Percentiles rank a stretch among this genome's conserved stretches.
Conservation (phyloP, 2,797 vertebrate genomes). For the Microhierax caerulescens region DNA sequence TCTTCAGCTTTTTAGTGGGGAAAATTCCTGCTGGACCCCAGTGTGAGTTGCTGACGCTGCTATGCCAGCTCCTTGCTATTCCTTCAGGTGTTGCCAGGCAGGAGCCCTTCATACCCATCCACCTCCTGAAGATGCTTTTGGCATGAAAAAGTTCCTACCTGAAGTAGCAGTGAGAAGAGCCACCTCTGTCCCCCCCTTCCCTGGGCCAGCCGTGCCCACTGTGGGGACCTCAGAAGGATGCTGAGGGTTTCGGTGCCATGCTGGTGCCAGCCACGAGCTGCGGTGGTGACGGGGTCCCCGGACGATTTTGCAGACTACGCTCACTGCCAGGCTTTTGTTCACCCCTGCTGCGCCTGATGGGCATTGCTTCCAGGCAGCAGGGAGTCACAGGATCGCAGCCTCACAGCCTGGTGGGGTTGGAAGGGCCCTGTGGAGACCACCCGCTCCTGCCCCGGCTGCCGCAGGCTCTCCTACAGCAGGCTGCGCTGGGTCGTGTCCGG, state of each 20-base stretch:
- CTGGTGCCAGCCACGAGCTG: accelerated
- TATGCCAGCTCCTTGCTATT: background rate
- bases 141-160: background rate
- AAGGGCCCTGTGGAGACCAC: too few relatives aligned
- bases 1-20: background rate
- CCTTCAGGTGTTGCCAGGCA: background rate
- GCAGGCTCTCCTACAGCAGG: too few relatives aligned
- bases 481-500: too few relatives aligned
- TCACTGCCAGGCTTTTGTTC: accelerated
- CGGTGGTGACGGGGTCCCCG: background rate
- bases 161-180: accelerated
- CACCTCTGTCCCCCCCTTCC: accelerated
- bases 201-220: accelerated
- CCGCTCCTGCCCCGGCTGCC: too few relatives aligned
- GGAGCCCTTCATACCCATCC: accelerated
- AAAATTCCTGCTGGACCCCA: background rate
- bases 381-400: background rate
- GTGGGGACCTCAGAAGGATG: accelerated
- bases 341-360: accelerated
- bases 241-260: background rate
- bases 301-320: accelerated
- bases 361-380: background rate
- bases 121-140: accelerated
- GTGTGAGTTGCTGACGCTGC: background rate
- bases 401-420: too few relatives aligned